Percentiles rank a stretch among this genome's conserved stretches.
Conservation (phyloP, 2,797 vertebrate species). For the Sternotherus odoratus region DNA sequence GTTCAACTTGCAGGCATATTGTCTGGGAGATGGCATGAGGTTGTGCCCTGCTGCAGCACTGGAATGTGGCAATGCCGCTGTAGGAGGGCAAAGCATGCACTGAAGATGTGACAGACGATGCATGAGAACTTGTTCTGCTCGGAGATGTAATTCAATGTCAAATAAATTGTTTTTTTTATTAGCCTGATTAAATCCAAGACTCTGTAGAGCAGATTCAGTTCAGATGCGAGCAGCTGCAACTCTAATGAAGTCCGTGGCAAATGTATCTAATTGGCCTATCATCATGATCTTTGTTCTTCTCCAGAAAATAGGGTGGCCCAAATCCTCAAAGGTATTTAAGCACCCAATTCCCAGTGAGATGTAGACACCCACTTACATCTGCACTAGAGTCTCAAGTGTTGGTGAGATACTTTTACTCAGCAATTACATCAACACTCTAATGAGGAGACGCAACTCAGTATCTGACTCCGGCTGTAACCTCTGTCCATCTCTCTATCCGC, state of each 20-base stretch:
- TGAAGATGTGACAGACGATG: background rate
- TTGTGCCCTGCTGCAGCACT: background rate
- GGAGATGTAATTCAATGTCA: background rate
- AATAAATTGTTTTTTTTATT: background rate
- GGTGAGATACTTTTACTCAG: background rate
- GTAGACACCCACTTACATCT: background rate
- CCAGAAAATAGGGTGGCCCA: background rate
- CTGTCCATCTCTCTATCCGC: background rate
- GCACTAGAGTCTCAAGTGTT: background rate
- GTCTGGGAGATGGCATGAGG: background rate
- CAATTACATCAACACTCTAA: background rate
- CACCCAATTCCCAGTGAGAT: background rate
- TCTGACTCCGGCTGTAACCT: background rate
- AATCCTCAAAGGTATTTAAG: background rate
- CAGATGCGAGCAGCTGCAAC: background rate
- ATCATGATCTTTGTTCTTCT: background rate
- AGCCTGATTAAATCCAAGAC: background rate
- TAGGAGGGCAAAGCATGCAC: background rate
- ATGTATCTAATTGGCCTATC: background rate
- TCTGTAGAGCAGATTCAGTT: background rate
- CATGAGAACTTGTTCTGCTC: background rate
- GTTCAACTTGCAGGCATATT: background rate
- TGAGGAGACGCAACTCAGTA: background rate
- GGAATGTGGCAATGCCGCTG: background rate
- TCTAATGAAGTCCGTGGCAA: background rate